Conservation (phyloP, 2,888 invertebrate species). For the Hirtodrosophila histrioides region DNA sequence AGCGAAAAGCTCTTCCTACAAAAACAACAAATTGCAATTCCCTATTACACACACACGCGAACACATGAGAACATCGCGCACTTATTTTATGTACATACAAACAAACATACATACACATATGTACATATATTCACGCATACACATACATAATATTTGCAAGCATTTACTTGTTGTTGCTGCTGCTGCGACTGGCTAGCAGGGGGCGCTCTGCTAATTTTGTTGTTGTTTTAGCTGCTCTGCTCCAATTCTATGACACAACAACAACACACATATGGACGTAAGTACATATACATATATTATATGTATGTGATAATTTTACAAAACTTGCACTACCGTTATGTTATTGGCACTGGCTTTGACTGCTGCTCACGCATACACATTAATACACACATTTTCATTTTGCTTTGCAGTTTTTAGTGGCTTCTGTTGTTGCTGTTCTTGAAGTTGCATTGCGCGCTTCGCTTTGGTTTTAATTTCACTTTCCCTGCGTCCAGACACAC, state of each 20-base stretch:
- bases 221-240: constrained; percentile 54
- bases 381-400: constrained; percentile 34
- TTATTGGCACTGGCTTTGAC: constrained; percentile 24
- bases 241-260: constrained; percentile 75
- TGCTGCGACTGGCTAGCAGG: constrained; percentile 35
- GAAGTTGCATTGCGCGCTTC: constrained; percentile 33
- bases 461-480: constrained; percentile 34
- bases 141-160: constrained; percentile 25
- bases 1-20: constrained; percentile 72
- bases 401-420: constrained; percentile 24
- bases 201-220: constrained; percentile 59
- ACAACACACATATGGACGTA: constrained; percentile 19
- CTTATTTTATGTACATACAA: constrained; percentile 21
- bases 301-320: constrained; percentile 38
- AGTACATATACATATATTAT: constrained; percentile 16
- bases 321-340: constrained; percentile 41
- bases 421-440: constrained; percentile 30
- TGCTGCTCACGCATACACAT: constrained; percentile 20
- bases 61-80: constrained; percentile 51
- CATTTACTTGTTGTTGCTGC: constrained; percentile 27
- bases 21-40: constrained; percentile 76
- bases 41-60: constrained; percentile 49
- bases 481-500: constrained; percentile 24
- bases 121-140: constrained; percentile 14
- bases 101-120: neutral